Conservation (phyloP, 2,797 vertebrate genomes). For the Lagorchestes hirsutus region DNA sequence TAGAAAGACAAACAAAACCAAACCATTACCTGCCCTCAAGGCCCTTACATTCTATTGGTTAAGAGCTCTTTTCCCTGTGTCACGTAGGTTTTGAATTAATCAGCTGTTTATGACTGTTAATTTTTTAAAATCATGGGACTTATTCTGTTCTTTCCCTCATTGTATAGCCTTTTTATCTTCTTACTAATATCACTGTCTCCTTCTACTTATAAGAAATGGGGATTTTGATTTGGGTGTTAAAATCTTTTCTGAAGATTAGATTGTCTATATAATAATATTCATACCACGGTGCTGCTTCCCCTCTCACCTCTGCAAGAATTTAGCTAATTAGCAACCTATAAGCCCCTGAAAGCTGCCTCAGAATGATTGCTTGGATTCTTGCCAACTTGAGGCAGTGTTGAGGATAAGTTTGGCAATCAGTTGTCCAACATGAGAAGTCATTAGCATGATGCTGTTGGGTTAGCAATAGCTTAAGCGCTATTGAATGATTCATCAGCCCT, state of each 20-base stretch:
- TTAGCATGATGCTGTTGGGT: conserved; percentile 71
- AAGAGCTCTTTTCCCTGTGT: neutral
- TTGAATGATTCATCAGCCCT: conserved; percentile 82
- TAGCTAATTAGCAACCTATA: conserved; percentile 10
- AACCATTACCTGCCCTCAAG: neutral
- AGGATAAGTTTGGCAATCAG: conserved; percentile 60
- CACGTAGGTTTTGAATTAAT: conserved; percentile 46
- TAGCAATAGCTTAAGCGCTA: conserved; percentile 72
- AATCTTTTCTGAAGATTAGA: conserved; percentile 41
- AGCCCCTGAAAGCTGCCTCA: conserved; percentile 16
- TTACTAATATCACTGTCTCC: neutral
- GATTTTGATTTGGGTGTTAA: neutral
- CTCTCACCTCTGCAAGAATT: conserved; percentile 15
- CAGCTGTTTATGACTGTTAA: neutral
- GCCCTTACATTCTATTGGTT: neutral
- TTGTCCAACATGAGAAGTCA: conserved; percentile 46
- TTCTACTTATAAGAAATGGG: neutral
- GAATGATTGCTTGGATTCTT: conserved; percentile 17
- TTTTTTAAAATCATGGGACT: conserved; percentile 9
- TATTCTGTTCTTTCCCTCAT: neutral
- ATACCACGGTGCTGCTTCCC: neutral
- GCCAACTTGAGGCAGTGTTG: neutral
- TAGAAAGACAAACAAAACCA: neutral
- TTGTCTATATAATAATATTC: conserved; percentile 24
- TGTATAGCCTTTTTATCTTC: neutral